Base-by-base conservation (phyloP, 2,797 vertebrate genomes). In the Eremophila alpestris region DNA sequence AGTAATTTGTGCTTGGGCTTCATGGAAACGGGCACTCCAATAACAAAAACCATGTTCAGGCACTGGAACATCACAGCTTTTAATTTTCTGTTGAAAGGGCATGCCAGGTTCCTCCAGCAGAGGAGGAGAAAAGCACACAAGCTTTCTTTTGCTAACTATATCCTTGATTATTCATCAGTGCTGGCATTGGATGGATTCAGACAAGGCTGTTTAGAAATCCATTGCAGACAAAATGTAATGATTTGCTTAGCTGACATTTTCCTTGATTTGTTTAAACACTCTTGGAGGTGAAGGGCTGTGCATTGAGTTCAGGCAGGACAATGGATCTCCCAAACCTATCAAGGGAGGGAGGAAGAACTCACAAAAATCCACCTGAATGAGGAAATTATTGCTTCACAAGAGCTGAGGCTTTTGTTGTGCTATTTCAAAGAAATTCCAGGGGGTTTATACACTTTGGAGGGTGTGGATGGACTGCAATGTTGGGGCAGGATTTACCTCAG, bases 1-100 rank as follows among this genome's bases (percentile, higher is more conserved):
- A 27, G 45, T 88, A 94, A 90, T 96, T 95, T 95, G 71, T 2
- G 18, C 71, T 82, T 79, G 56, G 73, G 29, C 40, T 91, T 75
- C 52, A 32, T 86, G 78, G 62, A 87, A 94, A 77, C 55, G 54
- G 45, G 26, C 14, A 16, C 19, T 69, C 22, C 52, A 60, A 8
- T 82, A 93, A 77, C 63, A 69, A 79, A 26, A 26, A 91, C 56
- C 56, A 55, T 49, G 6, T 20, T 78, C 51, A 71, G 54, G 41
- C 32, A 5, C 56, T 87, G 21, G 41, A 87, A 46, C 20, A 45
- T 75, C 38, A 13, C 49, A 77, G 40, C 34, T 84, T 80, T 80
- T 82, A 52, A 32, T 82, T 83, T 91, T 82, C 59, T 82, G 63
- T 46, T 58, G 13, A 55, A 74, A 70, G 71, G 22, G 4, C 46